A percentile compares a stretch with the other conserved stretches of the same genome.
Conservation (phyloP, 2,888 invertebrate genomes). For the Limnephilus rhombicus region DNA sequence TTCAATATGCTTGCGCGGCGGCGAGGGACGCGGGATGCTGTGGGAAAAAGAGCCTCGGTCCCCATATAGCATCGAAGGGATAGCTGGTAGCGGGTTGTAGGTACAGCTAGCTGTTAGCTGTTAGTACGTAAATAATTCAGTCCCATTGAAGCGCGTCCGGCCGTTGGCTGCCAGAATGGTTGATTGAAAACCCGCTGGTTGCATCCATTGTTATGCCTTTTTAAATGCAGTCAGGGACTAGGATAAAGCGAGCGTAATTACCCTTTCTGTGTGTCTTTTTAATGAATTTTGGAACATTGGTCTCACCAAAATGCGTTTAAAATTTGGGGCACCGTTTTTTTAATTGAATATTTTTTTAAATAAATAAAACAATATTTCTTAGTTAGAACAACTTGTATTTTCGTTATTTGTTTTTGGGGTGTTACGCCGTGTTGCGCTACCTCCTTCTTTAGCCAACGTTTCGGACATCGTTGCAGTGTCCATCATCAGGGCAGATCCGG, state of each 20-base stretch:
- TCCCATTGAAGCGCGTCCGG: conserved; percentile 29
- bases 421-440: too few species aligned
- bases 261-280: background rate
- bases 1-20: background rate
- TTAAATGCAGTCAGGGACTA: background rate
- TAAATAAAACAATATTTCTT: too few species aligned
- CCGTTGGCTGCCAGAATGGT: conserved; percentile 30
- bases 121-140: conserved; percentile 36
- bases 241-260: background rate
- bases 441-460: too few species aligned
- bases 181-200: conserved; percentile 41
- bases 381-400: too few species aligned
- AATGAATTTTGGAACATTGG: background rate
- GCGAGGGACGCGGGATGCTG: background rate
- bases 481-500: too few species aligned
- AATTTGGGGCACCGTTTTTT: too few species aligned
- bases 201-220: background rate
- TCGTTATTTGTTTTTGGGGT: too few species aligned
- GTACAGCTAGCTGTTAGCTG: background rate
- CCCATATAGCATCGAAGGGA: too few species aligned
- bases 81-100: background rate
- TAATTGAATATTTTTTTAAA: too few species aligned
- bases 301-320: too few species aligned
- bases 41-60: background rate
- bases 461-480: too few species aligned